Evolutionary conservation across 2,113 vertebrate genomes (phyloP).

Genomic region (Ictidomys tridecemlineatus): DNA sequence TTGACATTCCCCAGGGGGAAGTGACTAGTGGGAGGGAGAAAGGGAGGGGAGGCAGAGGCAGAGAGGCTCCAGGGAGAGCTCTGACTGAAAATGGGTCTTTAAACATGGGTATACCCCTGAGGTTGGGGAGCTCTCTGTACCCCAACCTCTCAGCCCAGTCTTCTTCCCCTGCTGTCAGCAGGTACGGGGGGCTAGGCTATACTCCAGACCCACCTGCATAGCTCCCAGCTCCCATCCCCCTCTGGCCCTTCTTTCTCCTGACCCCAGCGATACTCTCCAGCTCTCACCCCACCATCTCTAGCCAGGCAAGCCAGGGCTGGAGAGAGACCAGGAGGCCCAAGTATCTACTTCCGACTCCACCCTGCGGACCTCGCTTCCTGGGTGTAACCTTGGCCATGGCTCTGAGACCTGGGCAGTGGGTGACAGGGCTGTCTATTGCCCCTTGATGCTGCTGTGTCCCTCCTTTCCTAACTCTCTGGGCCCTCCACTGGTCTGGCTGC

Average conservation of each 20-base stretch:
- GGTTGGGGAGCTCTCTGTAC: not conserved
- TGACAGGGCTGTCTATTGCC: not conserved
- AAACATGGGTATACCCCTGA: not conserved
- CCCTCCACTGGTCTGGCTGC: not conserved
- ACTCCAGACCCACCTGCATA: not conserved
- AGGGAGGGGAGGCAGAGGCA: not conserved
- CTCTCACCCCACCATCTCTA: not conserved
- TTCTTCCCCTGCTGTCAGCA: not conserved
- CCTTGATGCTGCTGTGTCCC: conserved; percentile 39
- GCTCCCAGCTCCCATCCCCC: not conserved
- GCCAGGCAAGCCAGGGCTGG: not conserved
- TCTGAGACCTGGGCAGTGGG: not conserved
- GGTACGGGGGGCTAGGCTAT: not conserved
- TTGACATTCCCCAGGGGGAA: conserved; percentile 78
- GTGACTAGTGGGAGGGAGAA: not conserved
- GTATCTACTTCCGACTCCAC: not conserved
- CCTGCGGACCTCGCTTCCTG: not conserved
- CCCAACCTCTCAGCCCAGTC: not conserved
- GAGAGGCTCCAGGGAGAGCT: not conserved
- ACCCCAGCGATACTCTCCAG: not conserved
- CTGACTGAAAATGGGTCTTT: conserved; percentile 38
- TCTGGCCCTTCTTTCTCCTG: not conserved
- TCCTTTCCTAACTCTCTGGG: not conserved
- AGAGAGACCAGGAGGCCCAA: not conserved
- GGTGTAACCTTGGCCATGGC: not conserved